phyloP scores from a whole-genome alignment of 53 echinoderm and acorn worm species.

The Apostichopus leukothele region DNA sequence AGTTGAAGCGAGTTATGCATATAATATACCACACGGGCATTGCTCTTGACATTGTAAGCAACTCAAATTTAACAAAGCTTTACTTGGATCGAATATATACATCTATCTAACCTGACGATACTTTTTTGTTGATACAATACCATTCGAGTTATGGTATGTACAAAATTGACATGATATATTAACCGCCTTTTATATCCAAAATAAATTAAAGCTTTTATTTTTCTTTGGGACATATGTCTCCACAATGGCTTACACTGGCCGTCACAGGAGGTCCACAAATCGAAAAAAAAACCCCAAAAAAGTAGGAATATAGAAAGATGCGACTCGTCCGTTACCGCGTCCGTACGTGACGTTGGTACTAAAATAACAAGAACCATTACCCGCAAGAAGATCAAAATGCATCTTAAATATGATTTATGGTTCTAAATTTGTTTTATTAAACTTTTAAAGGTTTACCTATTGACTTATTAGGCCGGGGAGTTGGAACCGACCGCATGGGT shows the following conservation, averaged over 20 bases:
- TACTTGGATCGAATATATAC: too few species aligned
- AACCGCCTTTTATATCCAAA: constrained; percentile 17
- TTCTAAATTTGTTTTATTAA: constrained; percentile 4
- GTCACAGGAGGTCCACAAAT: constrained; percentile 16
- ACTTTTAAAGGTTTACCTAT: background rate
- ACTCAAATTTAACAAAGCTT: too few species aligned
- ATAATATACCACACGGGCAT: too few species aligned
- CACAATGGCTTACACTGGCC: constrained; percentile 16
- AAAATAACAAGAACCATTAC: background rate
- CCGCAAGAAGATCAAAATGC: constrained; percentile 2
- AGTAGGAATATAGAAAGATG: background rate
- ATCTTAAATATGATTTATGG: constrained; percentile 10
- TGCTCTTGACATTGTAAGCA: too few species aligned
- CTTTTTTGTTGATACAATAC: background rate
- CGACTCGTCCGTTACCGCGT: background rate
- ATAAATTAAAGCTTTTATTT: constrained; percentile 29
- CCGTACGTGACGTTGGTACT: constrained; percentile 7
- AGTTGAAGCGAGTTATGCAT: too few species aligned
- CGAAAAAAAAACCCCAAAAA: background rate
- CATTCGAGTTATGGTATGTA: background rate
- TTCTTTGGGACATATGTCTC: constrained; percentile 3
- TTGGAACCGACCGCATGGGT: background rate
- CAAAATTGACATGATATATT: background rate
- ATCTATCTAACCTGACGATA: background rate
- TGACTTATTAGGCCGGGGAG: background rate